Evolutionary conservation across 2,888 invertebrate genomes (phyloP), one percentile per base, ranked within the genome.

Genomic region (Idaea dimidiata): DNA sequence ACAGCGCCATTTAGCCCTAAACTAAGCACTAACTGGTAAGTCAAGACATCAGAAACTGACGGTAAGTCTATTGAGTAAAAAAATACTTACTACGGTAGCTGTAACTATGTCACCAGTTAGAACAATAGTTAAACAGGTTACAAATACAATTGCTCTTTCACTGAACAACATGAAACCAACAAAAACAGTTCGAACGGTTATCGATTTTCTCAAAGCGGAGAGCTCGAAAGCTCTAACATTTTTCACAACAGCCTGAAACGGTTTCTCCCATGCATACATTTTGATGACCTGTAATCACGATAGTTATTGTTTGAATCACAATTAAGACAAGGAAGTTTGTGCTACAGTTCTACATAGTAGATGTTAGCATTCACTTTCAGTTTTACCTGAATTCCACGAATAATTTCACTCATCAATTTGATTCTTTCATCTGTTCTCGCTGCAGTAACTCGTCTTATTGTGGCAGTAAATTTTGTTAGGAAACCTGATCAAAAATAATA

Each of bases 191-290:
- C 95, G 89, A 16, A 96, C 93, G 70, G 93, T 94, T 10, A 94
- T 94, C 6, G 94, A 93, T 62, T 92, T 90, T 71, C 84, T 90
- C 33, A 96, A 87, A 18, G 94, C 89, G 0, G 76, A 81, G 72
- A 96, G 87, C 85, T 96, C 92, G 59, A 78, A 80, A 62, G 76
- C 89, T 72, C 97, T 86, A 1, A 94, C 93, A 6, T 88, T 78
- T 59, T 91, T 93, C 14, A 97, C 94, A 0, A 97, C 89, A 17
- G 93, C 84, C 59, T 95, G 94, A 82, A 98, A 98, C 0, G 97
- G 96, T 71, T 94, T 94, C 86, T 98, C 98, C 96, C 98, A 98
- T 1, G 97, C 96, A 82, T 98, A 98, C 98, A 98, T 98, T 92
- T 98, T 98, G 67, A 98, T 97, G 0, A 98, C 96, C 89, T 96